Conservation (phyloP, 2,797 vertebrate species). For the Ptychobarbus kaznakovi region DNA sequence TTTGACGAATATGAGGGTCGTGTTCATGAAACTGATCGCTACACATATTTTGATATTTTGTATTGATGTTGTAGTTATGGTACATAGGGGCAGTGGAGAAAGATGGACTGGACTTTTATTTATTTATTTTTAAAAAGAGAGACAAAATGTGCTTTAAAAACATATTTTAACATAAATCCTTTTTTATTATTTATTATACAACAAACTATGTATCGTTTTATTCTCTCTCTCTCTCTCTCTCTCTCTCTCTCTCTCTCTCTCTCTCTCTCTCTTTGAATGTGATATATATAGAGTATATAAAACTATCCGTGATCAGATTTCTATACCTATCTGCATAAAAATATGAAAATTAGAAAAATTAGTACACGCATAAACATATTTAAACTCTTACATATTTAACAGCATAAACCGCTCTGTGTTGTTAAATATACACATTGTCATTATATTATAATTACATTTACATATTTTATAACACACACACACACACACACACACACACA, state of each 20-base stretch:
- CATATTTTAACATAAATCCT: neutral
- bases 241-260: neutral
- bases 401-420: neutral
- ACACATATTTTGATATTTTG: conserved; percentile 48
- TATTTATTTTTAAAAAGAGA: neutral
- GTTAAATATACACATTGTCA: neutral
- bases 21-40: conserved; percentile 13
- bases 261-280: neutral
- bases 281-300: neutral
- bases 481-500: no score
- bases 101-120: conserved; percentile 47
- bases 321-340: neutral
- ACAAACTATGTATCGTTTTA: neutral
- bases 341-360: neutral
- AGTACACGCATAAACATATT: neutral
- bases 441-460: neutral
- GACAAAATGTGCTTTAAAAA: conserved; percentile 22
- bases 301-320: neutral
- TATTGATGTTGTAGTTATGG: conserved; percentile 56
- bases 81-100: conserved; percentile 50
- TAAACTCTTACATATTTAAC: neutral
- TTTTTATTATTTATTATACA: neutral
- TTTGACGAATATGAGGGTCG: neutral
- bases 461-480: no score
- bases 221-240: neutral